These are phyloP conservation scores for Eilema caniola DNA, from an alignment of 2,888 invertebrate species.

Conservation along the genomic window DNA sequence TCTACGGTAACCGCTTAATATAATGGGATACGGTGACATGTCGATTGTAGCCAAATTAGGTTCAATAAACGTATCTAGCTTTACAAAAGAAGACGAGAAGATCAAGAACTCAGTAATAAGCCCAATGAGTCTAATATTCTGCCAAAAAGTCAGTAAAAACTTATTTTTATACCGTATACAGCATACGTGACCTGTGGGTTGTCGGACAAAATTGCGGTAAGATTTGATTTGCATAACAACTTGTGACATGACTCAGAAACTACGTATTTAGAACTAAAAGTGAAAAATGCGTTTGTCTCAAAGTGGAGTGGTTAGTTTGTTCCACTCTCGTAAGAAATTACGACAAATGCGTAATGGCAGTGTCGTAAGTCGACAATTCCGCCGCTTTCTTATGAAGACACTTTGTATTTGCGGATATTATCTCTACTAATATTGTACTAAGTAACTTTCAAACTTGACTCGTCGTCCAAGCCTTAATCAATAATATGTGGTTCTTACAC, in stretches of 20 bases:
- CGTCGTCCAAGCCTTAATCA: background rate
- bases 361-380: conserved; percentile 75
- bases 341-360: conserved; percentile 77
- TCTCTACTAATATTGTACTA: conserved; percentile 28
- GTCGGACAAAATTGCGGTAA: background rate
- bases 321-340: conserved; percentile 78
- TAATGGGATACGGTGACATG: no score
- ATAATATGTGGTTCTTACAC: background rate
- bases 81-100: background rate
- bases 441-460: conserved; percentile 47
- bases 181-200: background rate
- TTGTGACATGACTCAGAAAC: conserved; percentile 28
- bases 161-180: background rate
- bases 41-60: no score
- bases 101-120: background rate
- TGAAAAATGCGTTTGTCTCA: conserved; percentile 58
- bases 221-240: conserved; percentile 26
- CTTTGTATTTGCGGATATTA: conserved; percentile 56
- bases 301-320: conserved; percentile 59
- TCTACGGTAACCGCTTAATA: no score
- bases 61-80: no score
- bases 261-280: conserved; percentile 44
- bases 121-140: no score
- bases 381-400: conserved; percentile 63
- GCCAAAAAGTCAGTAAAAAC: background rate